Evolutionary conservation across 2,797 vertebrate genomes (phyloP).

Genomic region (Danio kyathit): DNA sequence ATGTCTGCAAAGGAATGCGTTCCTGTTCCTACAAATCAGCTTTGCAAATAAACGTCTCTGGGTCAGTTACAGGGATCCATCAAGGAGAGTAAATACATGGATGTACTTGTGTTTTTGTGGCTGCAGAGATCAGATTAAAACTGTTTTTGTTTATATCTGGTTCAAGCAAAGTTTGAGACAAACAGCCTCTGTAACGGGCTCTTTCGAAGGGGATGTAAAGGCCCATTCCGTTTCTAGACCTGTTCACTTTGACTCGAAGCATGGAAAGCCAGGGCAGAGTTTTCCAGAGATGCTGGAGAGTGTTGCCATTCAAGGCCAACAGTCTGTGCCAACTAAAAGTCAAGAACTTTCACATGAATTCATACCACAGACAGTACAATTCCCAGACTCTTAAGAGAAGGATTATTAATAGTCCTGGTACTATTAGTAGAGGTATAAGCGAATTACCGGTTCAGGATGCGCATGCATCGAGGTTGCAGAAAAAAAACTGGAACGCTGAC

Average conservation of each 20-base stretch:
- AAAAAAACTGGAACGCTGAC: too few species aligned
- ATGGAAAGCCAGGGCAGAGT: constrained; percentile 28
- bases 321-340: constrained; percentile 17
- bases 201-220: constrained; percentile 6
- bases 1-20: constrained; percentile 54
- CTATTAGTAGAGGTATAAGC: background rate
- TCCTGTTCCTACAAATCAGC: constrained; percentile 55
- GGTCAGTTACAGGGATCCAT: constrained; percentile 44
- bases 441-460: too few species aligned
- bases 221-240: constrained; percentile 18
- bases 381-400: constrained; percentile 5
- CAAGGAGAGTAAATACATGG: constrained; percentile 50
- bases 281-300: constrained; percentile 14
- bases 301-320: constrained; percentile 16
- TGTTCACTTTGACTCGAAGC: background rate
- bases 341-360: constrained; percentile 8
- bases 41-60: constrained; percentile 53
- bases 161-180: constrained; percentile 36
- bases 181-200: constrained; percentile 15
- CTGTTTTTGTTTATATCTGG: constrained; percentile 26
- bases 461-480: too few species aligned
- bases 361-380: constrained; percentile 11
- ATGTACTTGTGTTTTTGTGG: constrained; percentile 37
- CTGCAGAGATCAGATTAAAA: constrained; percentile 40
- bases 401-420: constrained; percentile 7